Evolutionary conservation across 2,797 vertebrate species (phyloP), one percentile per base, ranked within the genome.

Genomic region (Sitta carolinensis): DNA sequence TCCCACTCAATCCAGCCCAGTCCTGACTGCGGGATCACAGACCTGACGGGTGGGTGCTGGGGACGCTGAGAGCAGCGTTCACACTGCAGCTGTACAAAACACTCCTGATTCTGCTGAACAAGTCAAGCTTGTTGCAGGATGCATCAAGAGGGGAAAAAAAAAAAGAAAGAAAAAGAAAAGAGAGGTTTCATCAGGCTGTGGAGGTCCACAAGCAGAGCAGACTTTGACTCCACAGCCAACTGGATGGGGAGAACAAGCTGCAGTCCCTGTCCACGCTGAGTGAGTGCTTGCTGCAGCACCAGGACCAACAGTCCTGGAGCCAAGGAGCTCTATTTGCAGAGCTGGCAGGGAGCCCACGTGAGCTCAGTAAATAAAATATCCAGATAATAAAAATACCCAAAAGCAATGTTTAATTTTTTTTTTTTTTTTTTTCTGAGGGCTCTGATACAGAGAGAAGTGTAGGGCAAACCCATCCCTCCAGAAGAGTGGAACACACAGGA

Each of bases 241-340:
- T 82, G 94, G 83, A 94, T 63, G 74, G 74, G 14, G 70, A 90
- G 85, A 87, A 81, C 84, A 88, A 94, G 91, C 95, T 96, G 94
- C 95, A 96, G 93, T 94, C 55, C 45, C 87, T 84, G 91, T 91
- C 94, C 92, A 76, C 27, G 59, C 79, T 93, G 95, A 95, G 92
- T 45, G 93, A 96, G 83, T 94, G 91, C 91, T 96, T 38, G n/a
- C 94, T 95, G 95, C 95, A 94, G 95, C 77, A 96, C 80, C 94
- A 96, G 95, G 94, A 97, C 94, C 96, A 95, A 96, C 91, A 97
- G 92, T 90, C 94, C 92, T 75, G 84, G 84, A 97, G 96, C 95
- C 95, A 95, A 93, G 94, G 92, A 96, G 67, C 94, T 96, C 74
- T 94, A 93, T 97, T 97, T 97, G 95, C 94, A 97, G 91, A 94